Percentiles rank a stretch among this genome's conserved stretches.
Conservation (phyloP, 2,888 invertebrate genomes). For the Syrphus vitripennis region DNA sequence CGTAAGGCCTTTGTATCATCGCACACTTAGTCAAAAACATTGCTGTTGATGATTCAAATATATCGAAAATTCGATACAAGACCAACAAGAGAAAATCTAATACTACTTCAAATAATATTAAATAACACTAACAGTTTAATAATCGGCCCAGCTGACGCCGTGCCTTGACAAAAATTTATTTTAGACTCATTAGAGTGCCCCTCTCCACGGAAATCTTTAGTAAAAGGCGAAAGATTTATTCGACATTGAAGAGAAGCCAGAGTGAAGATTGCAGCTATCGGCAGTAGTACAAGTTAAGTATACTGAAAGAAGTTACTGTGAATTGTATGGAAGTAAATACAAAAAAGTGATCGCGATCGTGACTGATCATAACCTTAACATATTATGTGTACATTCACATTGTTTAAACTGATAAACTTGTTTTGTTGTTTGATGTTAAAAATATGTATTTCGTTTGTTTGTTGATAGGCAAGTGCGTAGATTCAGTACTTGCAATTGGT, state of each 20-base stretch:
- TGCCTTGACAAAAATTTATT: conserved; percentile 38
- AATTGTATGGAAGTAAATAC: neutral
- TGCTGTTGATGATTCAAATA: too few relatives aligned
- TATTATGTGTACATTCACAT: too few relatives aligned
- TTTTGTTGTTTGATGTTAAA: neutral
- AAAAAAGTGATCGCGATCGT: neutral
- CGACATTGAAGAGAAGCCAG: conserved; percentile 86
- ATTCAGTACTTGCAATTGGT: too few relatives aligned
- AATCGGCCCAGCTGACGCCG: neutral
- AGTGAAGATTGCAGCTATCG: conserved; percentile 76
- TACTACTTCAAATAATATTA: too few relatives aligned
- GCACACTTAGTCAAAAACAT: too few relatives aligned
- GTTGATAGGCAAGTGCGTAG: neutral
- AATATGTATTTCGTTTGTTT: neutral
- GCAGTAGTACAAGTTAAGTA: neutral
- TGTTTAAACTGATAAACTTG: neutral
- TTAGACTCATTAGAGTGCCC: conserved; percentile 87
- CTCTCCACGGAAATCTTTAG: conserved; percentile 90
- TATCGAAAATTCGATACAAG: too few relatives aligned
- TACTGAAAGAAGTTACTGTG: neutral
- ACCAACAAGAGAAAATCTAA: too few relatives aligned
- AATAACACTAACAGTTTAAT: neutral
- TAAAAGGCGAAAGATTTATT: conserved; percentile 90
- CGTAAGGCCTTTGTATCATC: too few relatives aligned
- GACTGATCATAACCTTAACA: neutral